A percentile compares a stretch with the other conserved stretches of the same genome.
phyloP scores from a whole-genome alignment of 2,888 invertebrate genomes.

The Oeneis ivallda region DNA sequence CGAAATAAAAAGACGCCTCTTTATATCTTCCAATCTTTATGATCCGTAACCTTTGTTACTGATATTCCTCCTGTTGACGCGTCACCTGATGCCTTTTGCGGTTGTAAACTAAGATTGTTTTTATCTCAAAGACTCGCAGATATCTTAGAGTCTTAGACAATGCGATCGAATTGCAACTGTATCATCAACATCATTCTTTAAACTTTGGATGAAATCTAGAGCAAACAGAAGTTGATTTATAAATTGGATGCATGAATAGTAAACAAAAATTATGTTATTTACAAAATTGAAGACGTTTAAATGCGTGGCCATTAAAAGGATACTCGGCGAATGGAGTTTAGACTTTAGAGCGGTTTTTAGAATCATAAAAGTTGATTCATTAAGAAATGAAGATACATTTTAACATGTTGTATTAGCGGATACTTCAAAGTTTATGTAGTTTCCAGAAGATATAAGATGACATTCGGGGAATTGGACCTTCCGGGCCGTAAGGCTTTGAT shows the following conservation, averaged over 20 bases:
- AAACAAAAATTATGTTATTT: not conserved
- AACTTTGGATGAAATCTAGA: slow-evolving; percentile 28
- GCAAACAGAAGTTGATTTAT: slow-evolving; percentile 19
- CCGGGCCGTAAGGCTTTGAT: too few species aligned
- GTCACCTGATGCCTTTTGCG: slow-evolving; percentile 32
- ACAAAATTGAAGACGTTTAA: not conserved
- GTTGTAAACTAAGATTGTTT: slow-evolving; percentile 36
- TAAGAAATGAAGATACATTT: not conserved
- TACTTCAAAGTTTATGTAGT: too few species aligned
- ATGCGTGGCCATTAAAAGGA: not conserved
- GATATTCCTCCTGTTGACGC: slow-evolving; percentile 30
- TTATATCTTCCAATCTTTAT: slow-evolving; percentile 7
- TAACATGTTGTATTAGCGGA: not conserved
- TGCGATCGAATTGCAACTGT: slow-evolving; percentile 26
- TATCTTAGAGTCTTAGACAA: slow-evolving; percentile 32
- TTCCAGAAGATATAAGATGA: too few species aligned
- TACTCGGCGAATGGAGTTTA: not conserved
- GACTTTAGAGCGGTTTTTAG: not conserved
- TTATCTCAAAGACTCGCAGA: slow-evolving; percentile 23
- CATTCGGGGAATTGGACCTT: too few species aligned
- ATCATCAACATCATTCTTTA: slow-evolving; percentile 27
- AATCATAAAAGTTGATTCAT: not conserved
- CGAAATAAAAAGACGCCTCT: too few species aligned
- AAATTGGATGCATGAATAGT: not conserved
- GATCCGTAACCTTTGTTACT: slow-evolving; percentile 25